phyloP scores from a whole-genome alignment of 2,797 vertebrate species.

The Dryobates pubescens region DNA sequence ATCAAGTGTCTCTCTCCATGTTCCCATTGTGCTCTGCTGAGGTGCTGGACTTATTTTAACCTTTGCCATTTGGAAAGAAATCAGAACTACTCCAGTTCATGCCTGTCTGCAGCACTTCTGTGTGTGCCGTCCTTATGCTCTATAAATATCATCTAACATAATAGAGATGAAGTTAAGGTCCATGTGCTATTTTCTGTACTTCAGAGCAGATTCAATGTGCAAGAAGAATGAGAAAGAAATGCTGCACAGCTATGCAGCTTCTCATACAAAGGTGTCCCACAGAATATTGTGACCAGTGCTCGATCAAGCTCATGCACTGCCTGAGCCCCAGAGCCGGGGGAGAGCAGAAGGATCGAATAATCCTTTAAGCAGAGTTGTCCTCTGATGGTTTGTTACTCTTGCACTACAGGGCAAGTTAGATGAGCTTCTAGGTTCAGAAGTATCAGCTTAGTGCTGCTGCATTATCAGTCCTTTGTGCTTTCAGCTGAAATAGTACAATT shows the following conservation, averaged over 20 bases:
- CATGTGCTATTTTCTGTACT: neutral
- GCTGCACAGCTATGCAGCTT: neutral
- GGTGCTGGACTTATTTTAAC: neutral
- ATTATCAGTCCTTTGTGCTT: neutral
- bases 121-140: neutral
- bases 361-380: neutral
- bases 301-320: neutral
- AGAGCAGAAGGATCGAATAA: neutral
- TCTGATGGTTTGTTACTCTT: neutral
- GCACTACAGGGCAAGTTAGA: neutral
- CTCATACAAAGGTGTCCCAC: neutral
- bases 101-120: neutral
- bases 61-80: neutral
- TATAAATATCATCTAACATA: neutral
- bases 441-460: neutral
- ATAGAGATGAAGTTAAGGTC: neutral
- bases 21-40: neutral
- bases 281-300: neutral
- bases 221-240: neutral
- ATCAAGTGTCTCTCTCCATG: neutral
- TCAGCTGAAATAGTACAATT: neutral
- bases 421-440: neutral
- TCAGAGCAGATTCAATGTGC: neutral
- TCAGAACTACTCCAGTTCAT: neutral
- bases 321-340: neutral